Conservation (phyloP, 1,140 invertebrate species). For the Papilio helenus region DNA sequence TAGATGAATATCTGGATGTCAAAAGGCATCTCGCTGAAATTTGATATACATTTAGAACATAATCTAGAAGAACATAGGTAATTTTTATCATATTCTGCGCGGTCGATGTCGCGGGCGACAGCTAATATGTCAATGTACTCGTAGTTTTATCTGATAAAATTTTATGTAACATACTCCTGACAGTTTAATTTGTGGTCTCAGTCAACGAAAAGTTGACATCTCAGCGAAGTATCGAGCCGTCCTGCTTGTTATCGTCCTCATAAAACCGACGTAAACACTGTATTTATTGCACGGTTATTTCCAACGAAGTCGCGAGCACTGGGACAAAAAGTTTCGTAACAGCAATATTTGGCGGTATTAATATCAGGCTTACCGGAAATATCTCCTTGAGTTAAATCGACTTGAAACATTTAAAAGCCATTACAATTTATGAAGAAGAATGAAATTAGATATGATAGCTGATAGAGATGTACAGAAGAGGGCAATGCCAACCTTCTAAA, state of each 20-base stretch:
- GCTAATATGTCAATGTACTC: too few species aligned
- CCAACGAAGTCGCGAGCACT: neutral
- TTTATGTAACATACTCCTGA: neutral
- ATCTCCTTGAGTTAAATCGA: neutral
- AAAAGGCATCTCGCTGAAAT: too few species aligned
- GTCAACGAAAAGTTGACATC: neutral
- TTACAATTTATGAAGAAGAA: neutral
- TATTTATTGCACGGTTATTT: constrained; percentile 8
- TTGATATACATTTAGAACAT: too few species aligned
- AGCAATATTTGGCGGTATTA: neutral
- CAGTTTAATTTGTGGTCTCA: neutral
- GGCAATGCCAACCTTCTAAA: neutral
- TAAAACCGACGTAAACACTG: constrained; percentile 9
- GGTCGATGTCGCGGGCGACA: too few species aligned
- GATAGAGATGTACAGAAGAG: neutral
- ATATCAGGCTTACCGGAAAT: neutral
- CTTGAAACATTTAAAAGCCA: neutral
- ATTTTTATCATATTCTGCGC: too few species aligned
- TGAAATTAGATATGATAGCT: neutral
- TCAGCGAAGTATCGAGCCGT: neutral
- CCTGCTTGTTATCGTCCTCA: constrained; percentile 8
- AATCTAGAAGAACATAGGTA: too few species aligned
- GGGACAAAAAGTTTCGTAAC: neutral
- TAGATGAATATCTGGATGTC: too few species aligned
- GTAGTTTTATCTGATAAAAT: neutral